Base-by-base conservation (phyloP, 1,140 invertebrate genomes). In the Drosophila insularis region DNA sequence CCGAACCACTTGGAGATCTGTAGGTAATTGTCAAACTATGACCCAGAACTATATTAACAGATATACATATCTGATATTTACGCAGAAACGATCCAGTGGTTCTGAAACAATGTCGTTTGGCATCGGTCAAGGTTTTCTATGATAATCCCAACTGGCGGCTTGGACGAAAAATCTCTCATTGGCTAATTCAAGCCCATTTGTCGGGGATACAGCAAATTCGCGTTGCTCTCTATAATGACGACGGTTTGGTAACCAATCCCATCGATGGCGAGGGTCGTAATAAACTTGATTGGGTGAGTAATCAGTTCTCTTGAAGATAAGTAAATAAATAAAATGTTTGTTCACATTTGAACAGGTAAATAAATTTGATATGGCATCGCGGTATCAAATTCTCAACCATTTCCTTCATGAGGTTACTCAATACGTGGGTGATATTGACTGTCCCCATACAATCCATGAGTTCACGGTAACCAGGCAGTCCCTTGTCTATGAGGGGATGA, bases 1-100 rank as follows among this genome's bases (percentile, higher is more conserved):
- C 19, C n/a, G 23, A 73, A 1, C 63, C 21, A 7, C 17, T 74
- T 0, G 72, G 70, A 1, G 35, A 74, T 32, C 66, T 76, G 74
- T 69, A 27, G 50, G 71, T 68, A 27, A 27, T 5, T 27, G 1
- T 27, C 4, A 27, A 27, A 6, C 1, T 4, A 6, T 27, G 5
- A 27, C 27, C 27, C 27, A 27, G 4, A 8, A 10, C 7, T 1
- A 8, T 11, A 11, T 17, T 7, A 11, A 11, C 61, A 3, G 3
- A 2, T 1, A 14, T n/a, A n/a, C n/a, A n/a, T 11, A 13, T 7
- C 17, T 4, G 6, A 6, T 35, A 13, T 8, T 11, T 4, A 2
- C 19, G 4, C 31, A 74, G 73, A 17, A 62, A 40, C 7, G 14
- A 74, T 32, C 63, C 14, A n/a, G 8, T 43, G 1, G 46, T 59